Conservation (phyloP, 1,140 invertebrate genomes). For the Mya arenaria region DNA sequence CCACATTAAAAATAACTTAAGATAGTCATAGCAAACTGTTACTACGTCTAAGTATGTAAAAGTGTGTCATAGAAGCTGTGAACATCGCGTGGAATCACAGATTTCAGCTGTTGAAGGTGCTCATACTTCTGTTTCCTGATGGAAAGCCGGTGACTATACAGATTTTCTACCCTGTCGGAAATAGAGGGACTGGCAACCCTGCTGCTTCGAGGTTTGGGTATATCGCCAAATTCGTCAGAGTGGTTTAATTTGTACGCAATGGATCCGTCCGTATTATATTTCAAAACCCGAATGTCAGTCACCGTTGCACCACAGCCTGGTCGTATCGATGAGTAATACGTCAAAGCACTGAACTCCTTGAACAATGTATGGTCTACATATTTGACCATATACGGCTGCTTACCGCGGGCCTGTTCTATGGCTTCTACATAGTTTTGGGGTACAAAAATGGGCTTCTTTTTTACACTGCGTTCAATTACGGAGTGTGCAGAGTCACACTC, state of each 20-base stretch:
- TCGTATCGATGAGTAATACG: constrained; percentile 22
- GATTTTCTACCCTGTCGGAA: background rate
- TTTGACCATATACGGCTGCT: background rate
- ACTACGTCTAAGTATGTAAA: no score
- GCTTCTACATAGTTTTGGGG: constrained; percentile 14
- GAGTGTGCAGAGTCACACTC: constrained; percentile 14
- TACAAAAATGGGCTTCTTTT: constrained; percentile 9
- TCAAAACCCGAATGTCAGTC: constrained; percentile 1
- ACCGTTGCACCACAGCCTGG: constrained; percentile 3
- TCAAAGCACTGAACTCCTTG: constrained; percentile 8
- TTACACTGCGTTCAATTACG: constrained; percentile 3
- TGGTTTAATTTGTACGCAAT: constrained; percentile 33
- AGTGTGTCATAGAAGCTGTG: constrained; percentile 29
- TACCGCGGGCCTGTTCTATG: background rate
- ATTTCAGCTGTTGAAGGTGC: constrained; percentile 22
- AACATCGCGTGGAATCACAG: constrained; percentile 5
- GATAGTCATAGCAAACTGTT: no score
- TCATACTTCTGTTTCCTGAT: constrained; percentile 8
- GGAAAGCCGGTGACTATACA: constrained; percentile 6
- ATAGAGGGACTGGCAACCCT: background rate
- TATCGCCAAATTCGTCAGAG: constrained; percentile 5
- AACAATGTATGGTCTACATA: constrained; percentile 24
- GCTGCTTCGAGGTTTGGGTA: constrained; percentile 9
- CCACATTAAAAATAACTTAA: no score
- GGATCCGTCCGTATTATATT: no score